Percentiles rank a stretch among this genome's conserved stretches.
Evolutionary conservation across 2,797 vertebrate genomes (phyloP).

Genomic region (Falco cherrug): DNA sequence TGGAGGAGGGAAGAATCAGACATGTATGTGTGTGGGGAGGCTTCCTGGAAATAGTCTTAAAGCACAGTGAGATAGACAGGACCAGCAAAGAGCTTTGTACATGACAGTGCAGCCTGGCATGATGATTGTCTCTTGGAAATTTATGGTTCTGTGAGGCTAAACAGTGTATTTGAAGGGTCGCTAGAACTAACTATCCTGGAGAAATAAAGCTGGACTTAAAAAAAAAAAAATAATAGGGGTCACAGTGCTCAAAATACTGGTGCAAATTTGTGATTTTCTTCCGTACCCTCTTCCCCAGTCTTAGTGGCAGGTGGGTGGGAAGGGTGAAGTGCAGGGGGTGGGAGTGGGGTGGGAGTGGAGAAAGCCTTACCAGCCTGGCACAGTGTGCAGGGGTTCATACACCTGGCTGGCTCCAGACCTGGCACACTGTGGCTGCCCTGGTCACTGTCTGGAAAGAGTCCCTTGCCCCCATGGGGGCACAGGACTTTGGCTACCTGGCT

Average conservation of each 20-base stretch:
- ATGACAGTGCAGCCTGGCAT: neutral
- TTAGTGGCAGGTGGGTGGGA: neutral
- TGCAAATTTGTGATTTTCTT: neutral
- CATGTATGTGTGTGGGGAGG: neutral
- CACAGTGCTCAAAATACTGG: neutral
- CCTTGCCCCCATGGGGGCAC: neutral
- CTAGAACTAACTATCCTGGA: conserved; percentile 30
- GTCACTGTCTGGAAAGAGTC: neutral
- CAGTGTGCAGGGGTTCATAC: neutral
- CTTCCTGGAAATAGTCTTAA: neutral
- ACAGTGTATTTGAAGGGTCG: neutral
- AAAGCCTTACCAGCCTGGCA: conserved; percentile 9
- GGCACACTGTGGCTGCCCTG: neutral
- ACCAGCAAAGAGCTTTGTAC: neutral
- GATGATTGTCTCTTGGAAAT: neutral
- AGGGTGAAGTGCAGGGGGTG: neutral
- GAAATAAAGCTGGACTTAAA: conserved; percentile 24
- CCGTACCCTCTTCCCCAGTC: neutral
- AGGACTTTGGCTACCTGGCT: neutral
- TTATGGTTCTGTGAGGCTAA: neutral
- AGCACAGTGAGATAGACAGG: neutral
- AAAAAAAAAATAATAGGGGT: neutral
- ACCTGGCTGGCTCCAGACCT: neutral
- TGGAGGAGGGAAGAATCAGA: neutral
- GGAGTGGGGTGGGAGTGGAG: no score